Conservation (phyloP, 2,113 vertebrate species). For the Pachycephala philippinensis region DNA sequence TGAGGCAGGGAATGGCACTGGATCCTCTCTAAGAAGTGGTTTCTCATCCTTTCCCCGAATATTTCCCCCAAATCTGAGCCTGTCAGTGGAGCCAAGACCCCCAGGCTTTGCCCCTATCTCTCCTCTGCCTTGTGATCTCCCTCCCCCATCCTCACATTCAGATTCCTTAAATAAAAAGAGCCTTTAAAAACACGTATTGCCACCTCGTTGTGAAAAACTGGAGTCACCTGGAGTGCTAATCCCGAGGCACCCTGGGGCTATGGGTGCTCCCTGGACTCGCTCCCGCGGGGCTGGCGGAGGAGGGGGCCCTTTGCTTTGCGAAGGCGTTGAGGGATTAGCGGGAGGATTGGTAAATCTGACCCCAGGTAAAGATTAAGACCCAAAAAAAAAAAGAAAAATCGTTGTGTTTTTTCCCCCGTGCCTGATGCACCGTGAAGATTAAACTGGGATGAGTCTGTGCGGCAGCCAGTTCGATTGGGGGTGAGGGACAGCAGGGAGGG, state of each 20-base stretch:
- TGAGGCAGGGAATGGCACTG: background rate
- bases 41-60: background rate
- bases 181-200: background rate
- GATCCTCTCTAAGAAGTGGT: background rate
- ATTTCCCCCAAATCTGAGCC: background rate
- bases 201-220: background rate
- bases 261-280: background rate
- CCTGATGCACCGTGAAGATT: conserved; percentile 14
- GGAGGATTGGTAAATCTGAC: conserved; percentile 46
- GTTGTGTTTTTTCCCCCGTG: background rate
- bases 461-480: rapidly evolving
- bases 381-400: background rate
- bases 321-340: conserved; percentile 18
- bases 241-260: background rate
- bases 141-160: background rate
- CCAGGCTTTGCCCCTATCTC: background rate
- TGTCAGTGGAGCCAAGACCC: rapidly evolving
- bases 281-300: background rate
- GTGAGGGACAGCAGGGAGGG: background rate
- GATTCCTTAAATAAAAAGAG: background rate
- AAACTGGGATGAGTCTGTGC: background rate
- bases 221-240: background rate
- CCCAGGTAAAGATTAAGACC: conserved; percentile 54
- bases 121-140: rapidly evolving
- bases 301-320: background rate